These are phyloP conservation scores for Drosophila santomea DNA, from an alignment of 1,140 invertebrate genomes.

Conservation along the genomic window DNA sequence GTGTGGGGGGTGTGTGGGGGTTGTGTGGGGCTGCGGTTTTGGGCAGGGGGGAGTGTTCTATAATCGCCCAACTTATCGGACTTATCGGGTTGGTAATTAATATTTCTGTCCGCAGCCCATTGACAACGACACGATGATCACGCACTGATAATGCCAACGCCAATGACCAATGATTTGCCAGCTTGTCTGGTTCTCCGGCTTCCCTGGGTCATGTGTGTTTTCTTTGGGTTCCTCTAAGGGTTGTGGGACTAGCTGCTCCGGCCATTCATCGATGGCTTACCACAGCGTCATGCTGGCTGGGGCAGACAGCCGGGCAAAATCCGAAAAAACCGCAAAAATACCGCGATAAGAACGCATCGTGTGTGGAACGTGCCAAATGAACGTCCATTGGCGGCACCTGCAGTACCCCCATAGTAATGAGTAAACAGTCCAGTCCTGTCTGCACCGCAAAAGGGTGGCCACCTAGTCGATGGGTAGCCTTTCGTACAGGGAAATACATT, in stretches of 20 bases:
- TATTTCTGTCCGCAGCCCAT: slow-evolving; percentile 54
- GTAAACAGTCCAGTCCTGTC: not conserved
- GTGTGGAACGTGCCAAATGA: slow-evolving; percentile 41
- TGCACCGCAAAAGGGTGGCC: not conserved
- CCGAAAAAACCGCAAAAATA: not conserved
- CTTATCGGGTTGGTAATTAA: slow-evolving; percentile 61
- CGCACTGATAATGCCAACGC: slow-evolving; percentile 63
- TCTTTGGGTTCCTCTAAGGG: not conserved
- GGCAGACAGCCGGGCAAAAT: not conserved
- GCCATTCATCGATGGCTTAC: not conserved
- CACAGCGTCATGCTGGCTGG: slow-evolving; percentile 46
- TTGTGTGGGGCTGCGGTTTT: not conserved
- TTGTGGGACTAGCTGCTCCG: not conserved
- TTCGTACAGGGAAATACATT: too few relatives aligned
- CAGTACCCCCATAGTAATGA: not conserved
- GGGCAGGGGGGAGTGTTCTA: slow-evolving; percentile 9
- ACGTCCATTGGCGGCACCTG: slow-evolving; percentile 5
- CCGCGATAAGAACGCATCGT: slow-evolving; percentile 13
- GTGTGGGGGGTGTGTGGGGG: too few relatives aligned
- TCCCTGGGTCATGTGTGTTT: too few relatives aligned
- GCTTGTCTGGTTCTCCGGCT: too few relatives aligned
- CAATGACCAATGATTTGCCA: slow-evolving; percentile 10
- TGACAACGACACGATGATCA: slow-evolving; percentile 67
- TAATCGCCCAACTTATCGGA: slow-evolving; percentile 61
- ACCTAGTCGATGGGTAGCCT: too few relatives aligned